Evolutionary conservation across 1,140 invertebrate species (phyloP).

Genomic region (Drosophila ananassae): DNA sequence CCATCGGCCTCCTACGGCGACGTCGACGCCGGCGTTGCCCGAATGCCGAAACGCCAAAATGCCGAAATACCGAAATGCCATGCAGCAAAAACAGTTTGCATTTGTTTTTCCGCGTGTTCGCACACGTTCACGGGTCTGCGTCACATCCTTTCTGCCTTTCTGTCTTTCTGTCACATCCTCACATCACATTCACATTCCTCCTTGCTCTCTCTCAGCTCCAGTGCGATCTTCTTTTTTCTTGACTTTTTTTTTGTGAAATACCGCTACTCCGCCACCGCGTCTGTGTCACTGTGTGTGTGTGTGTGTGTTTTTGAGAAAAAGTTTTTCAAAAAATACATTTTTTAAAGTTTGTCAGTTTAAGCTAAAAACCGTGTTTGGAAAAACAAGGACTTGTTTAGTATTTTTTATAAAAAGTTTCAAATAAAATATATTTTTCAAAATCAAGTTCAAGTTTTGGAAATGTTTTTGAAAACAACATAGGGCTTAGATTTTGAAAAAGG

Average conservation of each 20-base stretch:
- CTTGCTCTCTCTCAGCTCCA: neutral
- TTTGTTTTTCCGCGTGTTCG: constrained; percentile 84
- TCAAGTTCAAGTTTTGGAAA: too few relatives aligned
- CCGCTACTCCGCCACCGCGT: constrained; percentile 25
- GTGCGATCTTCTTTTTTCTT: constrained; percentile 14
- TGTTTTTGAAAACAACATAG: neutral
- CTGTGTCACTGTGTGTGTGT: constrained; percentile 22
- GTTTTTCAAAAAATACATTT: neutral
- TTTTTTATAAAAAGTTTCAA: too few relatives aligned
- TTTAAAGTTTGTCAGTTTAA: neutral
- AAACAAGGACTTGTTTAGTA: too few relatives aligned
- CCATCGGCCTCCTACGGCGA: neutral
- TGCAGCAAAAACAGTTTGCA: constrained; percentile 84
- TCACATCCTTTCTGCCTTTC: constrained; percentile 25
- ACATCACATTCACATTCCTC: constrained; percentile 16
- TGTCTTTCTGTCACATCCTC: constrained; percentile 27
- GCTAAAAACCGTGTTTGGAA: too few relatives aligned
- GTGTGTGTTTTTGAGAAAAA: neutral
- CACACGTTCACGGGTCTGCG: constrained; percentile 81
- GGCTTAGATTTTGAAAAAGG: too few relatives aligned
- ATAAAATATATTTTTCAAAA: neutral
- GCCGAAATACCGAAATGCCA: constrained; percentile 36
- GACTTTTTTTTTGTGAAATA: constrained; percentile 26
- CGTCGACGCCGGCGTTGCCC: constrained; percentile 21
- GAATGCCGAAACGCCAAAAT: constrained; percentile 5